Evolutionary conservation across 2,113 vertebrate species (phyloP).

Genomic region (Turdus rufiventris): DNA sequence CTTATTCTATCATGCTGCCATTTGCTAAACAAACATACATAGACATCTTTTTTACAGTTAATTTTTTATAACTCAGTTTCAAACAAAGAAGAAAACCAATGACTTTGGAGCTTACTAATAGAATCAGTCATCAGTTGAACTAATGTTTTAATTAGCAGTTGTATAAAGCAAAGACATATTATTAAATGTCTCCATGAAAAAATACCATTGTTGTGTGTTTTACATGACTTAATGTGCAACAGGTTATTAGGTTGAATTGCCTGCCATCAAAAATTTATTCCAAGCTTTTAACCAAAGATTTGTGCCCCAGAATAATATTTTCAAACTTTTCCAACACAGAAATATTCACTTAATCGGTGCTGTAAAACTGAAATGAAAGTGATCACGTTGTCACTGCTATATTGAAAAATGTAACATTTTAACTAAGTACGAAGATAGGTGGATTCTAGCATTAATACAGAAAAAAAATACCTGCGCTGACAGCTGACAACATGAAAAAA

Average conservation of each 20-base stretch:
- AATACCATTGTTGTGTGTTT: not conserved
- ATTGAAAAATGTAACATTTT: not conserved
- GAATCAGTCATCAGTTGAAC: not conserved
- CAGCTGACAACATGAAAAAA: not conserved
- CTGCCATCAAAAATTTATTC: not conserved
- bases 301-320: not conserved
- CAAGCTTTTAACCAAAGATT: not conserved
- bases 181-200: not conserved
- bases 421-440: not conserved
- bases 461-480: not conserved
- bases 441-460: not conserved
- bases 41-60: not conserved
- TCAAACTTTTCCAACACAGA: not conserved
- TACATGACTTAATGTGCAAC: not conserved
- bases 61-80: not conserved
- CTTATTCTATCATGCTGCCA: not conserved
- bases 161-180: not conserved
- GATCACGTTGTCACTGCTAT: not conserved
- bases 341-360: not conserved
- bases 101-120: not conserved
- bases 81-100: not conserved
- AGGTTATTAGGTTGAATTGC: not conserved
- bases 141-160: not conserved
- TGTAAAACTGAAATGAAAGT: not conserved
- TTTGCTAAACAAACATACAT: not conserved